Evolutionary conservation across 2,797 vertebrate species (phyloP).

Genomic region (Sus cebifrons): DNA sequence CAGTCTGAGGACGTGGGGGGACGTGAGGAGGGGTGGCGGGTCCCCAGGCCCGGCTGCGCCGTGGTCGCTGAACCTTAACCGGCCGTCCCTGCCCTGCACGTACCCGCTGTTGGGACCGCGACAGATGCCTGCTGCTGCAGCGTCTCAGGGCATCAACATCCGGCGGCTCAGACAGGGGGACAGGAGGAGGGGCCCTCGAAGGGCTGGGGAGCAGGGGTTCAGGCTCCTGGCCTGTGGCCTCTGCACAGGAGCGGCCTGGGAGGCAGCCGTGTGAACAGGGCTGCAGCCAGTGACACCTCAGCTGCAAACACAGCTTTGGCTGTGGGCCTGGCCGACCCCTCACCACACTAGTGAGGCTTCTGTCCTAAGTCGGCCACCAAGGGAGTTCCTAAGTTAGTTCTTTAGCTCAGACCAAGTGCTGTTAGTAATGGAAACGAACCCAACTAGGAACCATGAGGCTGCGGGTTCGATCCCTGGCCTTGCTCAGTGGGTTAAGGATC

Average conservation of each 20-base stretch:
- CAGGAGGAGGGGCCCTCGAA: not conserved
- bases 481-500: too few species aligned
- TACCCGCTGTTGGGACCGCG: accelerated
- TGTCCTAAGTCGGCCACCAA: too few species aligned
- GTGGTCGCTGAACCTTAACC: accelerated
- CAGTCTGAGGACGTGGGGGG: accelerated
- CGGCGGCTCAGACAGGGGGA: not conserved
- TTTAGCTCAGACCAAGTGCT: too few species aligned
- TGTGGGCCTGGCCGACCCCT: too few species aligned
- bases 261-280: accelerated
- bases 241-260: accelerated
- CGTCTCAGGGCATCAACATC: accelerated
- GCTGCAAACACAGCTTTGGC: not conserved
- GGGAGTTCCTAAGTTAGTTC: too few species aligned
- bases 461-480: too few species aligned
- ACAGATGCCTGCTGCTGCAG: not conserved
- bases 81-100: accelerated
- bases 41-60: not conserved
- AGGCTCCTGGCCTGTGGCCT: accelerated
- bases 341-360: too few species aligned
- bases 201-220: accelerated
- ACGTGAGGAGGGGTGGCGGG: accelerated
- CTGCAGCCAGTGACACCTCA: too few species aligned
- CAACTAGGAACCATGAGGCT: too few species aligned
- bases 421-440: too few species aligned